Base-by-base conservation (phyloP, 53 echinoderm and acorn worm genomes). In the Luidia sarsii region DNA sequence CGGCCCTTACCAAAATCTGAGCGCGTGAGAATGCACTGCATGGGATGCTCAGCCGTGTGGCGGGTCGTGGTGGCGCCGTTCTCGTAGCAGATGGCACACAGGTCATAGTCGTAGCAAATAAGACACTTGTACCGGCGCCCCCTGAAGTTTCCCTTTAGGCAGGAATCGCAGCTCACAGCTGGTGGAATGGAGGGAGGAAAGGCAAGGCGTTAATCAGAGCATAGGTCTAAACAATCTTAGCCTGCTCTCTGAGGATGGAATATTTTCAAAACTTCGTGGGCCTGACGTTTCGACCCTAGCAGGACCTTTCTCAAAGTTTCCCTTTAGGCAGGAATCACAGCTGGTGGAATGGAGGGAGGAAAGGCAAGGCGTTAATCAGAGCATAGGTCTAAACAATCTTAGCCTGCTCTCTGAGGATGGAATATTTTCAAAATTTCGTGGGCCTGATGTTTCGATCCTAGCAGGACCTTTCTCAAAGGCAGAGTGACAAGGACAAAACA, bases 1-100 rank as follows among this genome's bases (percentile, higher is more conserved):
- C n/a, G n/a, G n/a, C n/a, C n/a, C 91, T 93, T 91, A 97, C 97
- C 97, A 87, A 97, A 97, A 93, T 97, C 97, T 67, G 93, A 94
- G 25, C 97, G 88, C 25, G 97, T 97, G 49, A 97, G 86, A 86
- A 97, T 97, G 57, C 97, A 97, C 89, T 97, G 97, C 93, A 97
- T 93, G 48, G 97, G 97, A 82, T 97, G 97, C 64, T 97, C 97
- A 51, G 97, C 93, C 71, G 97, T 97, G 79, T 97, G 97, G 36
- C 93, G 60, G 24, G 97, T 93, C 29, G 97, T 97, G n/a, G 97
- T 97, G 67, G 91, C 93, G 71, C 93, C 97, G 65, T 91, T 91
- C 79, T 97, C 97, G 62, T 91, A 97, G 83, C 97, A 97, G 23
- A 86, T 86, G 46, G 97, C 93, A 82, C 97, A 97, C 50, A 97